Evolutionary conservation across 2,888 invertebrate species (phyloP).

Genomic region (Drosophila ustulata): DNA sequence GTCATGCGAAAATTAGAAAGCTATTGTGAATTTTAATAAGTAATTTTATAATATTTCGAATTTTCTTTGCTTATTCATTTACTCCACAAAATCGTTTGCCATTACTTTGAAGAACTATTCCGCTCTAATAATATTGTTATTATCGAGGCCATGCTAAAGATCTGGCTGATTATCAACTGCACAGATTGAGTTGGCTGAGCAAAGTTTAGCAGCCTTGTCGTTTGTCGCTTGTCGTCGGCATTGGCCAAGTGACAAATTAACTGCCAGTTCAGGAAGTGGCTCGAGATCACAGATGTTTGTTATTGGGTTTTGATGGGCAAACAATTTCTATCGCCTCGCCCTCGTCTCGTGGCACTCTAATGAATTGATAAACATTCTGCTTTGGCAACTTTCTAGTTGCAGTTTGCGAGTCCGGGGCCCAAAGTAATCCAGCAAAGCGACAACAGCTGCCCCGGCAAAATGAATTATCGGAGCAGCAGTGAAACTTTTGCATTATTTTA

Average conservation of each 20-base stretch:
- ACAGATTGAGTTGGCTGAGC: constrained; percentile 6
- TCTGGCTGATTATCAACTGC: constrained; percentile 22
- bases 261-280: constrained; percentile 31
- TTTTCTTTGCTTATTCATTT: no score
- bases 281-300: constrained; percentile 47
- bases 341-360: constrained; percentile 52
- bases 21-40: no score
- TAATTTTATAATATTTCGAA: no score
- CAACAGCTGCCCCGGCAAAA: constrained; percentile 54
- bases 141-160: neutral
- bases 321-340: constrained; percentile 57
- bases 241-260: constrained; percentile 57
- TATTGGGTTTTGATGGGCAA: constrained; percentile 55
- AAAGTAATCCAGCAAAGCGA: constrained; percentile 39
- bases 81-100: neutral
- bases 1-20: no score
- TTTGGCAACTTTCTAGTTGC: constrained; percentile 45
- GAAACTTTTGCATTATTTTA: constrained; percentile 76
- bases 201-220: constrained; percentile 34
- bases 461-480: constrained; percentile 52
- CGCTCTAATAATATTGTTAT: neutral
- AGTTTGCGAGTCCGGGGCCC: constrained; percentile 1
- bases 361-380: constrained; percentile 62
- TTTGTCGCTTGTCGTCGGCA: no score
- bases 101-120: no score